A percentile compares a stretch with the other conserved stretches of the same genome.
phyloP scores from a whole-genome alignment of 2,888 invertebrate species.

The Hedya salicella region DNA sequence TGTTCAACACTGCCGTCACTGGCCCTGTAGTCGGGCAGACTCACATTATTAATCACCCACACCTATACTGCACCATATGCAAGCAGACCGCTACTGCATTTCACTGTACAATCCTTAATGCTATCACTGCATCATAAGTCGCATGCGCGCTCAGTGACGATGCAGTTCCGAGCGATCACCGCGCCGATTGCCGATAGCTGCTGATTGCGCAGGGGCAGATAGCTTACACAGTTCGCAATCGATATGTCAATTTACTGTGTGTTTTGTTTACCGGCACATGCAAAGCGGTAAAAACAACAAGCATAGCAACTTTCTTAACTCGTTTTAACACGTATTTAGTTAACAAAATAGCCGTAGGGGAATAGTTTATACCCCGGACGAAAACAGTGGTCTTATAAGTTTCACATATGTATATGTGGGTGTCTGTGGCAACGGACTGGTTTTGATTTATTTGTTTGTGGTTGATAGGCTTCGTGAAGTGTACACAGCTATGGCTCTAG shows the following conservation, averaged over 20 bases:
- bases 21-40: no score
- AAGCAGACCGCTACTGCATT: conserved; percentile 5
- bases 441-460: no score
- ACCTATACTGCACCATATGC: background rate
- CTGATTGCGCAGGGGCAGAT: conserved; percentile 27
- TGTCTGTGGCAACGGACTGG: no score
- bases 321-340: no score
- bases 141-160: conserved; percentile 13
- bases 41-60: no score
- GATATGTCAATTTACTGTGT: conserved; percentile 8
- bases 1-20: no score
- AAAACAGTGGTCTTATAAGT: no score
- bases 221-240: background rate
- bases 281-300: background rate
- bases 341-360: no score
- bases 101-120: conserved; percentile 2
- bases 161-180: conserved; percentile 22
- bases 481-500: no score
- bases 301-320: background rate
- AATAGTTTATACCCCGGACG: no score
- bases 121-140: conserved; percentile 10
- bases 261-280: background rate
- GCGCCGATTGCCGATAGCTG: conserved; percentile 22
- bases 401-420: no score
- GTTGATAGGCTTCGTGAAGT: no score